Evolutionary conservation across 1,140 invertebrate genomes (phyloP).

Genomic region (Diachasmimorpha longicaudata): DNA sequence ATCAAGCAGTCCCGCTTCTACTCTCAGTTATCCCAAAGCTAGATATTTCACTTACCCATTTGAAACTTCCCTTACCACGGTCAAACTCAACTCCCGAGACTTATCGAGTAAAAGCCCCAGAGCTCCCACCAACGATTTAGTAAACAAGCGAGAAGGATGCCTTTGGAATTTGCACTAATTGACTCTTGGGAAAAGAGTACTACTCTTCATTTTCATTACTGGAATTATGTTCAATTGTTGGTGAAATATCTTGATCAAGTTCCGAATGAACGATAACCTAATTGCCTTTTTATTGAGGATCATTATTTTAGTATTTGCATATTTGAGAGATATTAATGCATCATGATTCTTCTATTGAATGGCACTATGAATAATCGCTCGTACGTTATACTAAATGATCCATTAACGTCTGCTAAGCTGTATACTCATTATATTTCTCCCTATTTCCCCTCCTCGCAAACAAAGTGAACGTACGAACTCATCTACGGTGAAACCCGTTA

Average conservation of each 20-base stretch:
- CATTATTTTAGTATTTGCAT: no score
- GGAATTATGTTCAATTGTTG: not conserved
- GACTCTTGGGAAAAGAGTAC: not conserved
- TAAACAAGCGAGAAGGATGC: not conserved
- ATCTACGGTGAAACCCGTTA: no score
- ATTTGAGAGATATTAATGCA: no score
- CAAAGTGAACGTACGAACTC: no score
- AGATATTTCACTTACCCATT: not conserved
- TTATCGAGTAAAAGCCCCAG: not conserved
- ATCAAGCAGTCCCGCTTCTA: not conserved
- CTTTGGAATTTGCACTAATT: not conserved
- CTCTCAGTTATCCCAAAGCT: not conserved
- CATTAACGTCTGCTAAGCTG: no score
- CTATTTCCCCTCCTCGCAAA: no score
- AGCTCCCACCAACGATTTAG: not conserved
- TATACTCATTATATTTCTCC: no score
- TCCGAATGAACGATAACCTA: not conserved
- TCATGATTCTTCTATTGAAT: no score
- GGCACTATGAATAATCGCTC: no score
- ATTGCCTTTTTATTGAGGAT: no score
- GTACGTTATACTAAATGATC: no score
- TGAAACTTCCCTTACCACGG: not conserved
- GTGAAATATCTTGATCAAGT: not conserved
- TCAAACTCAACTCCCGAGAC: not conserved
- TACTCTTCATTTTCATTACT: not conserved